These are phyloP conservation scores for Monopis laevigella DNA, from an alignment of 2,888 invertebrate genomes.

Conservation along the genomic window DNA sequence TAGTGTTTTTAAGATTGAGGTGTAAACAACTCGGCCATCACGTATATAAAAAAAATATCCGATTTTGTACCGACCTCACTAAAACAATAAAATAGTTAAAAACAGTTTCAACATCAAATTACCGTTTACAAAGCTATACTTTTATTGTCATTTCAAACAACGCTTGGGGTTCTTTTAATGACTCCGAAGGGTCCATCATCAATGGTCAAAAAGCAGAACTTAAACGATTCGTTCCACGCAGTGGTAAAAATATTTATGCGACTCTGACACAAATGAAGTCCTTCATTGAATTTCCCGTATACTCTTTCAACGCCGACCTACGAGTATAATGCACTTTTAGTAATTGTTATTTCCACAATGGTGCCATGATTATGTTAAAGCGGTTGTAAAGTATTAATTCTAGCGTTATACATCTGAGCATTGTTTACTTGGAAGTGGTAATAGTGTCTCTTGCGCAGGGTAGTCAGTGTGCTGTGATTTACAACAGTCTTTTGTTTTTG, in stretches of 20 bases:
- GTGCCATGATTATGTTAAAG: conserved; percentile 52
- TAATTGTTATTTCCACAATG: conserved; percentile 43
- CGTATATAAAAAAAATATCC: too few relatives aligned
- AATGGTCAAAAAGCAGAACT: conserved; percentile 3
- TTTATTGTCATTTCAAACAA: too few relatives aligned
- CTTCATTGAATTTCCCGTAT: conserved; percentile 32
- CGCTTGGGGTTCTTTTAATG: too few relatives aligned
- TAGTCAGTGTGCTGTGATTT: conserved; percentile 44
- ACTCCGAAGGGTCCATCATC: too few relatives aligned
- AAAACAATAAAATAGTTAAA: too few relatives aligned
- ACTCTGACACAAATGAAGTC: conserved; percentile 32
- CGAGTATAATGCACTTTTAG: conserved; percentile 39
- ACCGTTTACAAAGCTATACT: too few relatives aligned
- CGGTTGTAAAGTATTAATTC: conserved; percentile 50
- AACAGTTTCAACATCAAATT: too few relatives aligned
- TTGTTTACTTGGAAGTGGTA: conserved; percentile 55
- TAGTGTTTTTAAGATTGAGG: too few relatives aligned
- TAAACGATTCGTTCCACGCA: conserved; percentile 39
- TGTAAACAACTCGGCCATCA: too few relatives aligned
- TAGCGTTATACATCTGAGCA: conserved; percentile 45
- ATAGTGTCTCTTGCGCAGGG: conserved; percentile 38
- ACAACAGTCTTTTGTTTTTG: conserved; percentile 63
- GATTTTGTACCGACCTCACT: too few relatives aligned
- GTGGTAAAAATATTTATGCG: conserved; percentile 60
- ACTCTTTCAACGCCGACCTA: conserved; percentile 34